Conservation (phyloP, 2,797 vertebrate species). For the Channallabes apus region DNA sequence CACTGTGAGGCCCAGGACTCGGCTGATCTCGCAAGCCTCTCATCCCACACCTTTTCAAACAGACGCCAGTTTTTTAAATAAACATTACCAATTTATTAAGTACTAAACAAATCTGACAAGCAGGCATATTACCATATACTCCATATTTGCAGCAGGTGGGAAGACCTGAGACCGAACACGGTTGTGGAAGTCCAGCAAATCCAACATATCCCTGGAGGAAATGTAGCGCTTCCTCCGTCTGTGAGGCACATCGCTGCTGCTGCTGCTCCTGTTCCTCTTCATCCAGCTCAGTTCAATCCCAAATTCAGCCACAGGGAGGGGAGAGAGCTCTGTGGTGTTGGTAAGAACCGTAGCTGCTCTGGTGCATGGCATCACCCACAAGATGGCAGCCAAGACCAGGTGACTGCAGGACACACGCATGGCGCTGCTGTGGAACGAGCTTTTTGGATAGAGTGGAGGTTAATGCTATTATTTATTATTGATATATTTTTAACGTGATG, state of each 20-base stretch:
- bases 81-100: neutral
- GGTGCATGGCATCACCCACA: constrained; percentile 71
- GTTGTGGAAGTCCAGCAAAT: constrained; percentile 86
- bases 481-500: neutral
- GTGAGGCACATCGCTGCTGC: constrained; percentile 51
- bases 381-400: constrained; percentile 72
- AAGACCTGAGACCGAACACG: constrained; percentile 80
- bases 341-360: constrained; percentile 61
- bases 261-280: constrained; percentile 35
- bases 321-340: constrained; percentile 62
- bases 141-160: constrained; percentile 88
- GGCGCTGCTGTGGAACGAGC: neutral
- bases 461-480: neutral
- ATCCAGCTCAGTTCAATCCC: constrained; percentile 44
- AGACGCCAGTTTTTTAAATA: neutral
- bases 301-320: neutral
- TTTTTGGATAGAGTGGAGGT: neutral
- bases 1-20: constrained; percentile 84
- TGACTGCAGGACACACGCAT: constrained; percentile 62
- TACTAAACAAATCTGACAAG: neutral
- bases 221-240: constrained; percentile 71
- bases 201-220: constrained; percentile 74
- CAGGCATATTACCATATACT: constrained; percentile 79
- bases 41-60: constrained; percentile 81
- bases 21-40: constrained; percentile 79